Conservation (phyloP, 2,113 vertebrate species). For the Tragelaphus buxtoni region DNA sequence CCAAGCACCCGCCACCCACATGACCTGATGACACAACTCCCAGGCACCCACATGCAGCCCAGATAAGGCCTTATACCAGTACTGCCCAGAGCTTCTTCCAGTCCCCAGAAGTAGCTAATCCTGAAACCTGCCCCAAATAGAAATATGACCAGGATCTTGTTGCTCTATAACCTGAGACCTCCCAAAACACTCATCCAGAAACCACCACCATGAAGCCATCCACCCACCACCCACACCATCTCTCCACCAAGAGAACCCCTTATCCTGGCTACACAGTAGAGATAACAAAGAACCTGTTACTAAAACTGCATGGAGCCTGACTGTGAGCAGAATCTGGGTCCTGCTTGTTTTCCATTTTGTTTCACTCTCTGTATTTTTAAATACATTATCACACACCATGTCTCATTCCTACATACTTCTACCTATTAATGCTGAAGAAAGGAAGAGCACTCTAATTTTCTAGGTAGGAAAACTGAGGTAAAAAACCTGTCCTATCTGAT, state of each 20-base stretch:
- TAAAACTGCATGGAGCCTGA: accelerated
- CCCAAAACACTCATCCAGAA: background rate
- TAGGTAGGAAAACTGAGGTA: background rate
- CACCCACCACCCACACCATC: accelerated
- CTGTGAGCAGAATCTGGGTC: background rate
- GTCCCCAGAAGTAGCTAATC: background rate
- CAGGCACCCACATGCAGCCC: background rate
- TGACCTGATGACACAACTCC: background rate
- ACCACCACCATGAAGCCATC: background rate
- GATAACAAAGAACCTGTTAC: background rate
- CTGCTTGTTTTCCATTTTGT: background rate
- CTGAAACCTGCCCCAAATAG: background rate
- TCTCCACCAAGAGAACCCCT: background rate
- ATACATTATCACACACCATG: background rate
- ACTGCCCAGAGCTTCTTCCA: background rate
- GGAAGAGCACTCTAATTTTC: background rate
- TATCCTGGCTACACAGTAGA: background rate
- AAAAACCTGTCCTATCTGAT: background rate
- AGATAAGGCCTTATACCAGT: background rate
- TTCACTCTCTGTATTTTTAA: background rate
- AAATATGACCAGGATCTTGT: background rate
- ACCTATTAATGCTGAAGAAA: background rate
- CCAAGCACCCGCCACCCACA: background rate
- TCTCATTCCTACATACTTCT: background rate
- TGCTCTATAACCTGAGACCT: background rate